Conservation (phyloP, 2,888 invertebrate genomes). For the Adelphocoris suturalis region DNA sequence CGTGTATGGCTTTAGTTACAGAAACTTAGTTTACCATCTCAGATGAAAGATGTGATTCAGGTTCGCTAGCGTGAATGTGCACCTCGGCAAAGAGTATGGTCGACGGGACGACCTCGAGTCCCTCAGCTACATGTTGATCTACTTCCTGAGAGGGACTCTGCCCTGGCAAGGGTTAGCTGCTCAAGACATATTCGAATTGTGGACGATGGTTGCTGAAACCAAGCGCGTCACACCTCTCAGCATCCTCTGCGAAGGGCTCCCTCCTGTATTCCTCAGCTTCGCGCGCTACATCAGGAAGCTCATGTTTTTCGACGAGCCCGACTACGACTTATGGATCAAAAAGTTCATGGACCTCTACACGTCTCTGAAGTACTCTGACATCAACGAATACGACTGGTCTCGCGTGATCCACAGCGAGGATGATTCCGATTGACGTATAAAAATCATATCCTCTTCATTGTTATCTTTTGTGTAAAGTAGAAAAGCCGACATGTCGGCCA, state of each 20-base stretch:
- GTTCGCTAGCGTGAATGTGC: constrained; percentile 49
- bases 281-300: constrained; percentile 44
- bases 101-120: constrained; percentile 63
- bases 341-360: constrained; percentile 16
- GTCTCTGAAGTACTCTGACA: constrained; percentile 32
- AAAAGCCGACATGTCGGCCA: too few species aligned
- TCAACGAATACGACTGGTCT: constrained; percentile 46
- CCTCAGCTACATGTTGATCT: constrained; percentile 54
- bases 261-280: constrained; percentile 35
- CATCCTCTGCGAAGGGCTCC: constrained; percentile 54
- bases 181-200: not conserved
- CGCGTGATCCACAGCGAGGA: not conserved
- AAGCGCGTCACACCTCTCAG: constrained; percentile 48
- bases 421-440: not conserved
- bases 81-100: constrained; percentile 54
- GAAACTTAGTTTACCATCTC: too few species aligned
- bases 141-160: constrained; percentile 63
- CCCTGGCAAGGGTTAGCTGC: constrained; percentile 58
- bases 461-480: too few species aligned
- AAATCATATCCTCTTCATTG: too few species aligned
- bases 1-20: too few species aligned
- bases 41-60: not conserved
- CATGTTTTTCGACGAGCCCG: constrained; percentile 44
- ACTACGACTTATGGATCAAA: constrained; percentile 51
- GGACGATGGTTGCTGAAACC: constrained; percentile 31